Conservation (phyloP, 2,888 invertebrate genomes). For the Patella pellucida region DNA sequence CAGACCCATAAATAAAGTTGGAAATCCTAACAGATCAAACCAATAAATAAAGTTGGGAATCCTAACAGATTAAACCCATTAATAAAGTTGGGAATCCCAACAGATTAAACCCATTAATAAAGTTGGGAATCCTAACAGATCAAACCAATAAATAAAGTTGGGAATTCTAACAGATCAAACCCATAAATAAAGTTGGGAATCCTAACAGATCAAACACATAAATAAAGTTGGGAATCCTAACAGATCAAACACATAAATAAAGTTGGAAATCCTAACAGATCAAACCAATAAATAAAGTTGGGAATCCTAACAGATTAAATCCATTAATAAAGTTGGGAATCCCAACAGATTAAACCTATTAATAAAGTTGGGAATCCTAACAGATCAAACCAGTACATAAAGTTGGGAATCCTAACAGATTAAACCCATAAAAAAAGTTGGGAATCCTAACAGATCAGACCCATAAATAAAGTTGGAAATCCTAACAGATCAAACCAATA, state of each 20-base stretch:
- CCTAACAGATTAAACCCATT: slow-evolving; percentile 40
- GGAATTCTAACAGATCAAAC: slow-evolving; percentile 30
- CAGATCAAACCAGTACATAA: slow-evolving; percentile 44
- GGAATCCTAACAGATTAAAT: slow-evolving; percentile 42
- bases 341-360: slow-evolving; percentile 37
- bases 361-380: slow-evolving; percentile 38
- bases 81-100: slow-evolving; percentile 44
- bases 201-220: slow-evolving; percentile 38
- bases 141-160: too few species aligned
- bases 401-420: slow-evolving; percentile 42
- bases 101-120: slow-evolving; percentile 43
- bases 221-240: slow-evolving; percentile 47
- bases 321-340: too few species aligned
- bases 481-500: slow-evolving; percentile 27
- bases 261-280: slow-evolving; percentile 40
- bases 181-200: slow-evolving; percentile 44
- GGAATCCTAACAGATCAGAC: slow-evolving; percentile 40
- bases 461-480: slow-evolving; percentile 48
- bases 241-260: slow-evolving; percentile 40
- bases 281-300: slow-evolving; percentile 47
- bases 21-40: slow-evolving; percentile 33
- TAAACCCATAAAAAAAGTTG: slow-evolving; percentile 46
- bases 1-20: slow-evolving; percentile 46
- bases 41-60: slow-evolving; percentile 48
- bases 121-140: slow-evolving; percentile 47